Evolutionary conservation across 1,140 invertebrate species (phyloP).

Genomic region (Platyscapa corneri): DNA sequence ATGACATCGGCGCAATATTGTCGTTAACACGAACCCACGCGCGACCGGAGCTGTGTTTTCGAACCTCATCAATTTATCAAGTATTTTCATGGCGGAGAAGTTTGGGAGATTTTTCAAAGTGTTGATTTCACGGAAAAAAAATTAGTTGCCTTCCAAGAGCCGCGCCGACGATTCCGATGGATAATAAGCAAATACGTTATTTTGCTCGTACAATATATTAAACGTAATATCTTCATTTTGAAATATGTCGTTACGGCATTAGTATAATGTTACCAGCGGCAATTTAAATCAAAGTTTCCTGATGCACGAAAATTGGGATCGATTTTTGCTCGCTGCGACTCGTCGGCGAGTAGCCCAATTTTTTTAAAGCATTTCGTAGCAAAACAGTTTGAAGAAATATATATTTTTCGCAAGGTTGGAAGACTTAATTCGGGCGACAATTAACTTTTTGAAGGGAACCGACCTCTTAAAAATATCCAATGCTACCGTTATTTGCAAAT

Average conservation of each 20-base stretch:
- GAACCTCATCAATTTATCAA: slow-evolving; percentile 42
- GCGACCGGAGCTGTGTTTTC: slow-evolving; percentile 22
- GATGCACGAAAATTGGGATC: background rate
- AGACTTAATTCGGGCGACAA: background rate
- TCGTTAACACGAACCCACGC: slow-evolving; percentile 28
- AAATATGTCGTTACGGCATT: background rate
- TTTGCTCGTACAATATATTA: background rate
- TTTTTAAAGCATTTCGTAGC: background rate
- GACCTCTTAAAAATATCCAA: background rate
- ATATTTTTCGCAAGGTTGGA: background rate
- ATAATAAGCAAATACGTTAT: slow-evolving; percentile 26
- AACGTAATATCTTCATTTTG: background rate
- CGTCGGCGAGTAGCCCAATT: background rate
- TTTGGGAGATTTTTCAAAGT: slow-evolving; percentile 42
- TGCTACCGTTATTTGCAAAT: background rate
- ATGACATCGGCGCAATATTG: slow-evolving; percentile 34
- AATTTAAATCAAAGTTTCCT: background rate
- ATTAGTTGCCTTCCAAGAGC: background rate
- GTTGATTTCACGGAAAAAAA: slow-evolving; percentile 39
- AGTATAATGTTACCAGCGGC: no score
- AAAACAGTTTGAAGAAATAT: background rate
- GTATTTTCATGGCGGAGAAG: slow-evolving; percentile 2
- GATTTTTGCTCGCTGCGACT: background rate
- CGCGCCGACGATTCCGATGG: background rate
- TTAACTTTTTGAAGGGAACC: background rate